Conservation (phyloP, 2,797 vertebrate genomes). For the Phalanger gymnotis region DNA sequence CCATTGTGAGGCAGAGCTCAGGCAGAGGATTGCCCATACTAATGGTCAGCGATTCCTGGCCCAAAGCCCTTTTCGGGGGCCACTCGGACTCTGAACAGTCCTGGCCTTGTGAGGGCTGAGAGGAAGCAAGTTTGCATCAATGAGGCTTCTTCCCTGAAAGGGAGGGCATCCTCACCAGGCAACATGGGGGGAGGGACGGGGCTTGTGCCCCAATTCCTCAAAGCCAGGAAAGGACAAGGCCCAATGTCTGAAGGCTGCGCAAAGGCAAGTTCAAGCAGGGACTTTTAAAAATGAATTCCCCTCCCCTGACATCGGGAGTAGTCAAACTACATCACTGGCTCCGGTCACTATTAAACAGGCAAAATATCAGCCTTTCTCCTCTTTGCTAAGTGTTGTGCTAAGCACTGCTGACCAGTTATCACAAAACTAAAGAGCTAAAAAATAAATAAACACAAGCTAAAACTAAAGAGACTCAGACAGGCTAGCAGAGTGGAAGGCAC, state of each 20-base stretch:
- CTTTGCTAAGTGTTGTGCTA: not conserved
- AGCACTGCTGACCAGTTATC: not conserved
- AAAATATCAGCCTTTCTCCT: not conserved
- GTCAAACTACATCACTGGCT: not conserved
- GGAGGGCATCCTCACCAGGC: not conserved
- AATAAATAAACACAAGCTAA: not conserved
- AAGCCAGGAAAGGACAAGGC: not conserved
- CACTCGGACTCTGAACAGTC: not conserved
- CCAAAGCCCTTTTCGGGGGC: not conserved
- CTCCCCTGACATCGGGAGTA: not conserved
- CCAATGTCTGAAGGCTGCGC: not conserved
- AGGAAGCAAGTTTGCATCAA: not conserved
- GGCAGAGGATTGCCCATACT: not conserved
- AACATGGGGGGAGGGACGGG: not conserved
- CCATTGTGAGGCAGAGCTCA: no score
- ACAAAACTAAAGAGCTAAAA: not conserved
- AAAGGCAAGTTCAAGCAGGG: not conserved
- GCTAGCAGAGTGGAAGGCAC: not conserved
- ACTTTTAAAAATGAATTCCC: not conserved
- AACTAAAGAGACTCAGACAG: not conserved
- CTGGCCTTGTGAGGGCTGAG: not conserved
- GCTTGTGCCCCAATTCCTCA: not conserved
- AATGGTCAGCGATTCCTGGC: not conserved
- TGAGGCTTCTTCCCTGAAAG: not conserved
- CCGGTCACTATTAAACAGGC: not conserved